A percentile compares a stretch with the other conserved stretches of the same genome.
These are phyloP conservation scores for Trididemnum miniatum DNA, from an alignment of 23 tunicate species.

Conservation along the genomic window DNA sequence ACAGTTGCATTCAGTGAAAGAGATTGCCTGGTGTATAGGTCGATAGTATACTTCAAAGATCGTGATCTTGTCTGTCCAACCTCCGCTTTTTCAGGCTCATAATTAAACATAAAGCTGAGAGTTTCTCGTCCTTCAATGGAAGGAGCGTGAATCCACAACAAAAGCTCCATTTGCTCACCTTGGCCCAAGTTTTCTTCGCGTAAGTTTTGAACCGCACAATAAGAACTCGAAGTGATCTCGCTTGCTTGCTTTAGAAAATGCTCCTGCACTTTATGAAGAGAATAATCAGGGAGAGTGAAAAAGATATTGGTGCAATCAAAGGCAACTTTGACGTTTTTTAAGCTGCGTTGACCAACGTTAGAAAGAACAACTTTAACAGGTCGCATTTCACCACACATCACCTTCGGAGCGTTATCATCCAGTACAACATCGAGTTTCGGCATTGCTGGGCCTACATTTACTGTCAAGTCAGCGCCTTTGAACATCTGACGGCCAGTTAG, in stretches of 20 bases:
- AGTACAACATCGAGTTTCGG: slow-evolving; percentile 43
- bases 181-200: neutral
- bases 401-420: slow-evolving; percentile 33
- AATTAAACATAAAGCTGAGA: slow-evolving; percentile 42
- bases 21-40: slow-evolving; percentile 18
- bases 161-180: slow-evolving; percentile 28
- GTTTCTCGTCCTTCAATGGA: neutral
- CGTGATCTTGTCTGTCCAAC: slow-evolving; percentile 9
- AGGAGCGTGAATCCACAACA: slow-evolving; percentile 38
- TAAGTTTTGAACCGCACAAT: slow-evolving; percentile 30
- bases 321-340: slow-evolving; percentile 53
- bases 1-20: slow-evolving; percentile 7
- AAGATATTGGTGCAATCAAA: slow-evolving; percentile 17
- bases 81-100: slow-evolving; percentile 9
- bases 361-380: slow-evolving; percentile 24
- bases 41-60: slow-evolving; percentile 11
- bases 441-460: slow-evolving; percentile 47
- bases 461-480: neutral
- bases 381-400: slow-evolving; percentile 58
- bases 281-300: slow-evolving; percentile 18
- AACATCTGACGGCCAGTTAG: slow-evolving; percentile 51
- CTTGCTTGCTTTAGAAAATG: slow-evolving; percentile 23
- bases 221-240: neutral
- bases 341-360: slow-evolving; percentile 46
- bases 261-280: neutral